phyloP scores from a whole-genome alignment of 2,888 invertebrate genomes.

The Oscheius sp. region DNA sequence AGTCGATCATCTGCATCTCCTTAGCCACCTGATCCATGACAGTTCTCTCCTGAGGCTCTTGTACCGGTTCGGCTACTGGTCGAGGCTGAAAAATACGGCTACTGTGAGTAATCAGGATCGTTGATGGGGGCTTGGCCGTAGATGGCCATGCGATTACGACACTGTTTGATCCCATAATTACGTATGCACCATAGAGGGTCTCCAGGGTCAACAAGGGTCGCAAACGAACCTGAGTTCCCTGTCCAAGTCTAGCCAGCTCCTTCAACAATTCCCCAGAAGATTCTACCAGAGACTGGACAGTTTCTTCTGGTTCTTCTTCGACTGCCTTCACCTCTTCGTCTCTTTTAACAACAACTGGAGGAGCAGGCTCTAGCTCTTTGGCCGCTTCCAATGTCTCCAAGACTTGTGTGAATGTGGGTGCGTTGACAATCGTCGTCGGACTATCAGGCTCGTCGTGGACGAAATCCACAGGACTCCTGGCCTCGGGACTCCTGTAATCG shows the following conservation, averaged over 20 bases:
- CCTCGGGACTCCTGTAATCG: slow-evolving; percentile 32
- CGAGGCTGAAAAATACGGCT: slow-evolving; percentile 14
- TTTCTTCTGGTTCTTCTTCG: slow-evolving; percentile 39
- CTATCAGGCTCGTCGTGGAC: slow-evolving; percentile 13
- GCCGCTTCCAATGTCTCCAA: not conserved
- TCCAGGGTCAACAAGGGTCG: not conserved
- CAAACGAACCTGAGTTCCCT: slow-evolving; percentile 41
- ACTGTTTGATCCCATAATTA: slow-evolving; percentile 28
- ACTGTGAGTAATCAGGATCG: not conserved
- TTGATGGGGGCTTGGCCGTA: slow-evolving; percentile 8
- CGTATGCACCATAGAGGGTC: not conserved
- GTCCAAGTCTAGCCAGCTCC: slow-evolving; percentile 51
- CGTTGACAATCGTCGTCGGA: slow-evolving; percentile 17
- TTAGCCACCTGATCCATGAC: slow-evolving; percentile 34
- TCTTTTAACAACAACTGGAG: not conserved
- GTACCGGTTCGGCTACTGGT: not conserved
- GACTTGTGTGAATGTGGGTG: not conserved
- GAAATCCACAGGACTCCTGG: slow-evolving; percentile 33
- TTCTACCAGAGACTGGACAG: not conserved
- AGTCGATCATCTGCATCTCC: slow-evolving; percentile 34
- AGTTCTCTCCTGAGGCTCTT: slow-evolving; percentile 3
- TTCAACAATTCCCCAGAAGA: slow-evolving; percentile 45
- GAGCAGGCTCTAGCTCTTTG: not conserved
- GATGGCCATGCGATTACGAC: slow-evolving; percentile 25
- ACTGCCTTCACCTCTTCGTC: not conserved